Evolutionary conservation across 1,140 invertebrate species (phyloP).

Genomic region (Lordiphosa stackelbergi): DNA sequence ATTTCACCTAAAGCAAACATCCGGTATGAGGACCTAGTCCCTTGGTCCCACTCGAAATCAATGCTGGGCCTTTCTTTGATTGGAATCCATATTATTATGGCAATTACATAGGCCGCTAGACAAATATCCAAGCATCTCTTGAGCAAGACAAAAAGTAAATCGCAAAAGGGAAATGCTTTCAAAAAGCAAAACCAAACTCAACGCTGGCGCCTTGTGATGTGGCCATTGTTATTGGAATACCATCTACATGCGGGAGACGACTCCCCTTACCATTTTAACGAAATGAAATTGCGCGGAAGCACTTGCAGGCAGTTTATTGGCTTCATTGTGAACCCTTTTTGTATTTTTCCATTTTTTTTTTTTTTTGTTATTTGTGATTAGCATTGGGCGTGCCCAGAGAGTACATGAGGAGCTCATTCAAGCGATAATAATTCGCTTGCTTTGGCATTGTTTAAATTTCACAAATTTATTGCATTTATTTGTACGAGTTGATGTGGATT

Average conservation of each 20-base stretch:
- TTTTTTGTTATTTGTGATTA: slow-evolving; percentile 29
- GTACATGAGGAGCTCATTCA: slow-evolving; percentile 29
- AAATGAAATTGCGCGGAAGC: slow-evolving; percentile 57
- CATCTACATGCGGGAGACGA: slow-evolving; percentile 12
- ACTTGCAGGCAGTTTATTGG: slow-evolving; percentile 56
- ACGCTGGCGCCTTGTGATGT: slow-evolving; percentile 42
- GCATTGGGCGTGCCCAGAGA: slow-evolving; percentile 40
- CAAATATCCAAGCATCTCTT: slow-evolving; percentile 5
- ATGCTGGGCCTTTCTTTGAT: background rate
- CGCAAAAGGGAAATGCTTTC: slow-evolving; percentile 24
- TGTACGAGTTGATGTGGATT: slow-evolving; percentile 4
- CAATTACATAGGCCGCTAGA: slow-evolving; percentile 40
- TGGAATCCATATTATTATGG: slow-evolving; percentile 6
- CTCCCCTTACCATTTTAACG: slow-evolving; percentile 2
- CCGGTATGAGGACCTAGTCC: too few species aligned
- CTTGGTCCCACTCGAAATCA: too few species aligned
- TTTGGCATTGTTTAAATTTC: slow-evolving; percentile 49
- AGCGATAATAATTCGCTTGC: slow-evolving; percentile 51
- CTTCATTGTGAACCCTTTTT: slow-evolving; percentile 47
- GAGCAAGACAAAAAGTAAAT: slow-evolving; percentile 17
- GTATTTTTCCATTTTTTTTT: slow-evolving; percentile 9
- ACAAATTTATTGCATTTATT: slow-evolving; percentile 50
- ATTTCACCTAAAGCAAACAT: too few species aligned
- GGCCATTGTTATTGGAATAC: slow-evolving; percentile 51
- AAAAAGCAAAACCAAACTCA: slow-evolving; percentile 5